A percentile compares a stretch with the other conserved stretches of the same genome.
phyloP scores from a whole-genome alignment of 2,113 vertebrate genomes.

The Ophthalmolycus amberensis region DNA sequence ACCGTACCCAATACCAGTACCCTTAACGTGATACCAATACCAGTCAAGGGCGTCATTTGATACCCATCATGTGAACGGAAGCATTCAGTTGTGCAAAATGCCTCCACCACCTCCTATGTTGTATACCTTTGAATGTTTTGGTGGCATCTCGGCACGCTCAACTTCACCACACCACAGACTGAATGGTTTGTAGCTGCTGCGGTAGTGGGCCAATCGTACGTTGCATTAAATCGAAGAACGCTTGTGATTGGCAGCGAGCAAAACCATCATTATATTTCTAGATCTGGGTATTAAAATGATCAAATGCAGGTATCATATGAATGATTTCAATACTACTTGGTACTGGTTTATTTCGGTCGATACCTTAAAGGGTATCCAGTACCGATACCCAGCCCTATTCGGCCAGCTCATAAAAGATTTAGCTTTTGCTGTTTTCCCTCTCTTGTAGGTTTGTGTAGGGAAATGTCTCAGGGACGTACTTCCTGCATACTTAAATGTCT shows the following conservation, averaged over 20 bases:
- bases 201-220: background rate
- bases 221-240: background rate
- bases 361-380: background rate
- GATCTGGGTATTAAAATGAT: background rate
- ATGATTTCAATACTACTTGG: background rate
- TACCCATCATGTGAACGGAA: background rate
- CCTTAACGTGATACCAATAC: background rate
- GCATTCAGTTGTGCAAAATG: background rate
- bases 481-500: background rate
- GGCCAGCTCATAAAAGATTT: background rate
- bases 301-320: background rate
- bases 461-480: constrained; percentile 6
- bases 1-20: background rate
- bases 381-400: background rate
- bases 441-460: background rate
- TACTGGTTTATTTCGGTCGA: background rate
- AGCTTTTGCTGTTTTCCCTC: background rate
- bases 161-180: background rate
- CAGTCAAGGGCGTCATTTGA: background rate
- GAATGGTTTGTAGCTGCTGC: background rate
- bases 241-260: background rate
- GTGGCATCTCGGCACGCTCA: background rate
- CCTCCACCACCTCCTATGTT: background rate
- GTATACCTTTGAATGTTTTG: background rate
- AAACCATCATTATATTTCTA: background rate